Percentiles rank a stretch among this genome's conserved stretches.
Evolutionary conservation across 2,888 invertebrate species (phyloP).

Genomic region (Tryphoninae sp.): DNA sequence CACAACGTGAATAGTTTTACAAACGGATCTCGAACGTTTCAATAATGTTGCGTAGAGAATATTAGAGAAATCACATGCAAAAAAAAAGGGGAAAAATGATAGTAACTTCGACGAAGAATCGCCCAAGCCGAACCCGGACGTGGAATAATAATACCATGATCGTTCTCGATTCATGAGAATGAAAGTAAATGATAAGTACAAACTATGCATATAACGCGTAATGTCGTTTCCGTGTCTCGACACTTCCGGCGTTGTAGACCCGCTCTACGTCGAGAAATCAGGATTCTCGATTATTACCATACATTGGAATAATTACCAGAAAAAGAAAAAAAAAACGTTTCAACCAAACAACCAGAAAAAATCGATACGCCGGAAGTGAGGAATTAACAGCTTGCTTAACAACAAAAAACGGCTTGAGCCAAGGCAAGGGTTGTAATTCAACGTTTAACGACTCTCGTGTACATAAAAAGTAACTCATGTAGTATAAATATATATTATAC

Average conservation of each 20-base stretch:
- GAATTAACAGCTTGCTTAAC: slow-evolving; percentile 61
- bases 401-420: slow-evolving; percentile 3
- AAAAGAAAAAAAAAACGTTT: background rate
- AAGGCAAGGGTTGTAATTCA: slow-evolving; percentile 27
- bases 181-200: slow-evolving; percentile 39
- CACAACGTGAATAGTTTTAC: background rate
- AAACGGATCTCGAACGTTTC: background rate
- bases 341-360: slow-evolving; percentile 6
- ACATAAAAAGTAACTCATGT: slow-evolving; percentile 43
- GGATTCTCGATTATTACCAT: slow-evolving; percentile 2
- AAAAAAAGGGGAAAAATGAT: background rate
- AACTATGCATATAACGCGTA: slow-evolving; percentile 28
- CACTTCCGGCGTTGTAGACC: slow-evolving; percentile 55
- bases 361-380: slow-evolving; percentile 27
- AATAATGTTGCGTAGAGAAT: background rate
- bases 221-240: slow-evolving; percentile 54
- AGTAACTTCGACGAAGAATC: slow-evolving; percentile 22
- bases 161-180: slow-evolving; percentile 17
- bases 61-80: slow-evolving; percentile 10
- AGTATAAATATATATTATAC: slow-evolving; percentile 13
- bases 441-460: slow-evolving; percentile 37
- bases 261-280: background rate
- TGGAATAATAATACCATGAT: slow-evolving; percentile 30
- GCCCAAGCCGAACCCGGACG: slow-evolving; percentile 27
- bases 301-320: background rate